Evolutionary conservation across 2,113 vertebrate species (phyloP), one percentile per base, ranked within the genome.

Genomic region (Sporophila hypoxantha): DNA sequence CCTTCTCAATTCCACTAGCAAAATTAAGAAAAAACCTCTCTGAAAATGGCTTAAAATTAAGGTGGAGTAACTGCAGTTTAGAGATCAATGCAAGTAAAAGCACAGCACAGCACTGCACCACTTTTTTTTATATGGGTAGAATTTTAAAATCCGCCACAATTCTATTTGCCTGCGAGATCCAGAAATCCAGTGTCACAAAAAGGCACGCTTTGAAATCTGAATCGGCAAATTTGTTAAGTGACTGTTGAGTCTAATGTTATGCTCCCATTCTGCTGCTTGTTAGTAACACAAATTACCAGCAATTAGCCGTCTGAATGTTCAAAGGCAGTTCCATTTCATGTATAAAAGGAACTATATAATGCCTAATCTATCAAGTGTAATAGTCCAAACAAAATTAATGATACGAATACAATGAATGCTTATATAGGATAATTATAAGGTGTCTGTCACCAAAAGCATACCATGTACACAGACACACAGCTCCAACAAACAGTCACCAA

Each of bases 271-370:
- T 96, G 97, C 94, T 93, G 96, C 97, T 97, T 96, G 97, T 97
- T 97, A 97, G 97, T 93, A 97, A 97, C 97, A 97, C 97, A 97
- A 97, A 98, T 98, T 97, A 97, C 96, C 91, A 94, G 97, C 97
- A 97, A 98, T 98, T 97, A 97, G 96, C 97, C 42, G 95, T 96
- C 96, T 97, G 97, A 97, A 96, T 97, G 96, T 97, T 97, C 97
- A 96, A 97, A 97, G 96, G 97, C 97, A 97, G 97, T 91, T 98
- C 96, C 96, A 96, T 97, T 97, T 96, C 95, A 93, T 39, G 91
- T 97, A 95, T 94, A 97, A 97, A 97, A 96, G 97, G 97, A 97
- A 96, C 97, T 96, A 97, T 97, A 97, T 97, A 97, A 96, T 92
- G 96, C 97, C 96, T 97, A 97, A 97, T 97, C 97, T 97, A 97